phyloP scores from a whole-genome alignment of 2,797 vertebrate species.

The Acanthornis magna region DNA sequence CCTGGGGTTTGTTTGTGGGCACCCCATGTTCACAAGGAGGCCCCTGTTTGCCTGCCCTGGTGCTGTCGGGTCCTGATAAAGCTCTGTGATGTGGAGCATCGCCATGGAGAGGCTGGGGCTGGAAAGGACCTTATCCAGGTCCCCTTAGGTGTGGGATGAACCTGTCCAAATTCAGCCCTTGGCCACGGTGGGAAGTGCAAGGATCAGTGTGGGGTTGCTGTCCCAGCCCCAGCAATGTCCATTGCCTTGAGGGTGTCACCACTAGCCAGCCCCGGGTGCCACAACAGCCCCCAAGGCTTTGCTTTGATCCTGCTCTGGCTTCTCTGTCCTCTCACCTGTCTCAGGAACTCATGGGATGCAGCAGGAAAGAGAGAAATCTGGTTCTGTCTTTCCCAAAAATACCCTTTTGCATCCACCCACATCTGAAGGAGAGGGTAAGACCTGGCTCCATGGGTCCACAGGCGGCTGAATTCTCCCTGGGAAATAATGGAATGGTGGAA shows the following conservation, averaged over 20 bases:
- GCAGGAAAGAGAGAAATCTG: background rate
- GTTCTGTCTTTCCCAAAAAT: background rate
- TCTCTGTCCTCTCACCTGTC: background rate
- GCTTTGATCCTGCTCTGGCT: background rate
- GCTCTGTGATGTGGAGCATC: background rate
- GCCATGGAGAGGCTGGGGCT: background rate
- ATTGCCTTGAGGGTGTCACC: background rate
- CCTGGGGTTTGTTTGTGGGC: background rate
- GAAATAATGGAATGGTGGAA: background rate
- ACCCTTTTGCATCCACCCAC: background rate
- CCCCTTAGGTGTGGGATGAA: background rate
- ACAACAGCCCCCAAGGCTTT: background rate
- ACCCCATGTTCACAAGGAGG: background rate
- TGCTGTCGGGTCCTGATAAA: background rate
- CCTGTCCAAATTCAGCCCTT: background rate
- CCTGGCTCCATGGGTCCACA: background rate
- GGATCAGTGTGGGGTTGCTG: fast-evolving
- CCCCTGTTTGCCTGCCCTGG: background rate
- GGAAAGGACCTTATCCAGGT: background rate
- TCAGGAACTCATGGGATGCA: background rate
- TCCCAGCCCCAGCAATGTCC: background rate
- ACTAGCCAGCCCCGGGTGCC: background rate
- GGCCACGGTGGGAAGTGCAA: background rate
- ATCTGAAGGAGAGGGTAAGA: background rate
- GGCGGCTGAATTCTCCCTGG: background rate